These are phyloP conservation scores for Champsocephalus gunnari DNA, from an alignment of 2,797 vertebrate genomes.

Conservation along the genomic window DNA sequence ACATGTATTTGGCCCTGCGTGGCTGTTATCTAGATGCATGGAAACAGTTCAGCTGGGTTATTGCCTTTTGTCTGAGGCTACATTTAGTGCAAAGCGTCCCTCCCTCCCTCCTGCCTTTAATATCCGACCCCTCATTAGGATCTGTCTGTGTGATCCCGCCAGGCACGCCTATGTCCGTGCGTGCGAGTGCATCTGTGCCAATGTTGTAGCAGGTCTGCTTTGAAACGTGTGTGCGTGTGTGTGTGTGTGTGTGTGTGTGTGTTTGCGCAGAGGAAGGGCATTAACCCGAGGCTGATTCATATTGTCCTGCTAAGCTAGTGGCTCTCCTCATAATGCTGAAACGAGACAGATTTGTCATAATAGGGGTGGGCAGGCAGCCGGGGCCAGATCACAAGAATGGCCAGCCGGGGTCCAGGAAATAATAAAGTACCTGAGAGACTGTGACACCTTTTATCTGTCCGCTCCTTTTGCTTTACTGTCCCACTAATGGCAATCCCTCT, in stretches of 20 bases:
- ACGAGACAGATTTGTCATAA: slow-evolving; percentile 77
- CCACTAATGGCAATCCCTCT: slow-evolving; percentile 58
- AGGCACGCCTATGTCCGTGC: slow-evolving; percentile 15
- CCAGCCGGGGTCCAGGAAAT: slow-evolving; percentile 65
- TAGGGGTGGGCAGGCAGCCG: slow-evolving; percentile 62
- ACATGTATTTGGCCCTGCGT: not conserved
- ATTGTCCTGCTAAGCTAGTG: slow-evolving; percentile 67
- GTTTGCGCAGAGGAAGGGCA: slow-evolving; percentile 40
- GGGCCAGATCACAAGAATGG: slow-evolving; percentile 50
- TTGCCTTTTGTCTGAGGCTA: slow-evolving; percentile 64
- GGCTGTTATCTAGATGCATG: slow-evolving; percentile 37
- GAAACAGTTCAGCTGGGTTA: slow-evolving; percentile 47
- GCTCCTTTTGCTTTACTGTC: slow-evolving; percentile 42
- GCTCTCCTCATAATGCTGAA: slow-evolving; percentile 63
- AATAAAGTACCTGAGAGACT: slow-evolving; percentile 76
- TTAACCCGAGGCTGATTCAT: slow-evolving; percentile 75
- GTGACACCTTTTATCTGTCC: slow-evolving; percentile 70
- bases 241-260: not conserved
- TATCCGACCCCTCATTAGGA: slow-evolving; percentile 64
- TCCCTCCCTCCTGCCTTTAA: slow-evolving; percentile 45
- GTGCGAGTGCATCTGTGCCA: slow-evolving; percentile 8
- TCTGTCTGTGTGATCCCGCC: slow-evolving; percentile 40
- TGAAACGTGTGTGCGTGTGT: not conserved
- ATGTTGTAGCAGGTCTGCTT: not conserved
- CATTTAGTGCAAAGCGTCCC: slow-evolving; percentile 70